phyloP scores from a whole-genome alignment of 2,888 invertebrate genomes.

The Galeopsomyia nigrocyanea region DNA sequence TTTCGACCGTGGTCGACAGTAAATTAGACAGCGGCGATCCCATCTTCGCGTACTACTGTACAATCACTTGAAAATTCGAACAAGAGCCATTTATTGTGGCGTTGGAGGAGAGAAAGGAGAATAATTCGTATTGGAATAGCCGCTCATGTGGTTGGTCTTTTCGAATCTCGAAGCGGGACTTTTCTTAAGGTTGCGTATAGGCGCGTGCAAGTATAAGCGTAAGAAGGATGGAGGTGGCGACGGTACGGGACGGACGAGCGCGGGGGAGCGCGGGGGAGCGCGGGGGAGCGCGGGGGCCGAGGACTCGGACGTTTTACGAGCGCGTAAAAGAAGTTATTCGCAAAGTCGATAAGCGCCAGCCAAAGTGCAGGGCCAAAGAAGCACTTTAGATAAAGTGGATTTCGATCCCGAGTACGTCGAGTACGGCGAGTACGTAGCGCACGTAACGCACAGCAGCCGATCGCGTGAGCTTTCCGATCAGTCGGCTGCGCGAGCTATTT shows the following conservation, averaged over 20 bases:
- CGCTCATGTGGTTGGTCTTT: too few species aligned
- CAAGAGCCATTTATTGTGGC: too few species aligned
- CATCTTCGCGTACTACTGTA: slow-evolving; percentile 46
- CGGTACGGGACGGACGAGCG: slow-evolving; percentile 35
- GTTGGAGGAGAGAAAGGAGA: too few species aligned
- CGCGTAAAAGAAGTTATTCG: slow-evolving; percentile 52
- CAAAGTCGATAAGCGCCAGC: slow-evolving; percentile 54
- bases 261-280: too few species aligned
- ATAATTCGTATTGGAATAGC: too few species aligned
- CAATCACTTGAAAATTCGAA: too few species aligned
- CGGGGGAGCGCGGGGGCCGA: too few species aligned
- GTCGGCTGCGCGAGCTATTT: background rate
- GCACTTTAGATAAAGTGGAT: slow-evolving; percentile 59
- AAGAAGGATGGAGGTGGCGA: slow-evolving; percentile 19
- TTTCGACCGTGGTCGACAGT: slow-evolving; percentile 50
- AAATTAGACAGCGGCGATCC: slow-evolving; percentile 50
- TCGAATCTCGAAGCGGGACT: too few species aligned
- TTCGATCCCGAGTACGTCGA: slow-evolving; percentile 31
- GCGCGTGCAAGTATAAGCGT: too few species aligned
- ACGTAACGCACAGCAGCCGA: slow-evolving; percentile 21
- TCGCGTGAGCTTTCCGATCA: slow-evolving; percentile 30
- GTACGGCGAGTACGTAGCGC: background rate
- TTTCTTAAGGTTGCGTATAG: too few species aligned
- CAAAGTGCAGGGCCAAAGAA: slow-evolving; percentile 54
- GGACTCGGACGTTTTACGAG: slow-evolving; percentile 46